Conservation (phyloP, 2,113 vertebrate genomes). For the Xiphophorus couchianus region DNA sequence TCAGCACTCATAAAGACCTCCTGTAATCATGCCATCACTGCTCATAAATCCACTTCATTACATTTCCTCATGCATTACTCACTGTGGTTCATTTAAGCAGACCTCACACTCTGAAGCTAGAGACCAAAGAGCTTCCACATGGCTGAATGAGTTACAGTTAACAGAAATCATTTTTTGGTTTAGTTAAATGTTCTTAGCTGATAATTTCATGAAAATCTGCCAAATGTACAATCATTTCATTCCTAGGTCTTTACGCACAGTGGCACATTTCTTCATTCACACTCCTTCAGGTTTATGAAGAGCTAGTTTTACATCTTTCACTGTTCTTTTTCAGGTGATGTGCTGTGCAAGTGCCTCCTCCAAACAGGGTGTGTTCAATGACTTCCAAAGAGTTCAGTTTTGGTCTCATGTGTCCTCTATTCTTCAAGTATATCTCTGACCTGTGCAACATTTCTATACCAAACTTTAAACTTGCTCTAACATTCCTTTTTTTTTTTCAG, state of each 20-base stretch:
- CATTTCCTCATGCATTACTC: slow-evolving; percentile 53
- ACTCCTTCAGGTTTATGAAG: not conserved
- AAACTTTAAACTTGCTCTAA: not conserved
- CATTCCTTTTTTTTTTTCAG: not conserved
- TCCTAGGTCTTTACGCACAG: not conserved
- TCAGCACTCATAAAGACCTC: slow-evolving; percentile 69
- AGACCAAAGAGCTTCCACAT: slow-evolving; percentile 1
- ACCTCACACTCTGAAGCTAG: slow-evolving; percentile 36
- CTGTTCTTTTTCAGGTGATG: not conserved
- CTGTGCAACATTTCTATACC: not conserved
- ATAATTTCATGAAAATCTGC: slow-evolving; percentile 18
- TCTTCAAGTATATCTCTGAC: not conserved
- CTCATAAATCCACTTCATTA: slow-evolving; percentile 73
- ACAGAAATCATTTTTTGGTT: slow-evolving; percentile 15
- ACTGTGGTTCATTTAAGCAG: slow-evolving; percentile 48
- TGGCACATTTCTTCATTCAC: not conserved
- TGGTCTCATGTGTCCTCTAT: not conserved
- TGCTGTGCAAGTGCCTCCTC: not conserved
- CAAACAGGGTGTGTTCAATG: not conserved
- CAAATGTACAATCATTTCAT: not conserved
- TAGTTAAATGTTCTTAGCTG: not conserved
- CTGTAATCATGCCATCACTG: slow-evolving; percentile 64
- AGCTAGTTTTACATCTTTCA: not conserved
- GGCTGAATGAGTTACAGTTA: slow-evolving; percentile 11
- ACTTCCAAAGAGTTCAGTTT: not conserved